phyloP scores from a whole-genome alignment of 2,113 vertebrate genomes.

The Oxyruncus cristatus region DNA sequence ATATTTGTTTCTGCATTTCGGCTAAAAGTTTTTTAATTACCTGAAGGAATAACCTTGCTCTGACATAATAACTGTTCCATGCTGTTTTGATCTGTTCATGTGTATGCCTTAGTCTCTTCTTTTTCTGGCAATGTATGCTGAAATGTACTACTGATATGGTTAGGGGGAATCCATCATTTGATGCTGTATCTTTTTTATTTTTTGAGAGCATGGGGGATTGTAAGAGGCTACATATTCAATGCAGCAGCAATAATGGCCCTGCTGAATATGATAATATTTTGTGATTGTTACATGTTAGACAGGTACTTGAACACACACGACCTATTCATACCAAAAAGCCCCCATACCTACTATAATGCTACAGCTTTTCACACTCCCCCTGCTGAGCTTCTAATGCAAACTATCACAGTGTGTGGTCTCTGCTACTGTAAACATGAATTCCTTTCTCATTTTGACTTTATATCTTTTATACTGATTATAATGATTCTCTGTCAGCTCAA shows the following conservation, averaged over 20 bases:
- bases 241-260: conserved; percentile 6
- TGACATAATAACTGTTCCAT: neutral
- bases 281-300: conserved; percentile 35
- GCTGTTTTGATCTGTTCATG: neutral
- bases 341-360: conserved; percentile 49
- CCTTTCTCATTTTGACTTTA: conserved; percentile 68
- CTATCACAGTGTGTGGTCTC: conserved; percentile 73
- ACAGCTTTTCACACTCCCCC: conserved; percentile 57
- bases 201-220: neutral
- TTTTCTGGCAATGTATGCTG: neutral
- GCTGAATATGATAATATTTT: conserved; percentile 46
- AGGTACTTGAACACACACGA: conserved; percentile 65
- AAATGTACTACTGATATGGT: neutral
- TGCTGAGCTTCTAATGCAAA: conserved; percentile 78
- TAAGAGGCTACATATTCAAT: conserved; percentile 8
- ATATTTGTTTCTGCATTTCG: neutral
- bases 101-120: neutral
- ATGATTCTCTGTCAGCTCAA: conserved; percentile 72
- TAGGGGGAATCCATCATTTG: neutral
- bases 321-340: conserved; percentile 60
- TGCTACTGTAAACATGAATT: conserved; percentile 73
- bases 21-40: neutral
- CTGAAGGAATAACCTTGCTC: conserved; percentile 11
- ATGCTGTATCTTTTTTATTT: neutral
- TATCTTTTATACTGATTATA: conserved; percentile 73